phyloP scores from a whole-genome alignment of 2,113 vertebrate species.

The Seriola rivoliana region DNA sequence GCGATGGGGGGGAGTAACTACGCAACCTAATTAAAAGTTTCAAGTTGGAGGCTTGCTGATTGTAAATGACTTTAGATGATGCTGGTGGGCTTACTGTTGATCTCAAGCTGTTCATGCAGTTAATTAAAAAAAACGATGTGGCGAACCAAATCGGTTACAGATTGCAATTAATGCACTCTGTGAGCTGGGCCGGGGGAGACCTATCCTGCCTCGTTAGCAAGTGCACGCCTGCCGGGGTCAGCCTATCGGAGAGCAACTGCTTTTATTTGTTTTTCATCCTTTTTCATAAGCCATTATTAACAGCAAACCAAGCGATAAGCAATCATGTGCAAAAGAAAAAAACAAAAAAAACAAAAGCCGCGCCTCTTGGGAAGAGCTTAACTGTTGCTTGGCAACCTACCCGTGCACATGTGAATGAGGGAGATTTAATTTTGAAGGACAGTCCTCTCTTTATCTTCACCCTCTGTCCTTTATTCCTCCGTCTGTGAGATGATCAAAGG shows the following conservation, averaged over 20 bases:
- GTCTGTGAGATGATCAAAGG: slow-evolving; percentile 60
- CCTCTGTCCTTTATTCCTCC: slow-evolving; percentile 45
- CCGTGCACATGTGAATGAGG: slow-evolving; percentile 33
- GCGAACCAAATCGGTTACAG: slow-evolving; percentile 82
- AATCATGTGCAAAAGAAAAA: slow-evolving; percentile 44
- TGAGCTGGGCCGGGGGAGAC: slow-evolving; percentile 58
- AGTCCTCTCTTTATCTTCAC: slow-evolving; percentile 48
- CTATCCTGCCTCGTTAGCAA: slow-evolving; percentile 73
- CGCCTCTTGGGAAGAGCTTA: slow-evolving; percentile 56
- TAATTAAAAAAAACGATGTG: slow-evolving; percentile 82
- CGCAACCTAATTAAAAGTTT: slow-evolving; percentile 84
- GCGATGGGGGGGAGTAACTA: slow-evolving; percentile 34
- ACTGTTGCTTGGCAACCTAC: slow-evolving; percentile 84
- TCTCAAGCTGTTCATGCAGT: slow-evolving; percentile 84
- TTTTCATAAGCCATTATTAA: slow-evolving; percentile 77
- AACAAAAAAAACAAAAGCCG: slow-evolving; percentile 44
- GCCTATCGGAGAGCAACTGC: slow-evolving; percentile 36
- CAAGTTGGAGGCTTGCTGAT: slow-evolving; percentile 77
- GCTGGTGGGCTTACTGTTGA: slow-evolving; percentile 80
- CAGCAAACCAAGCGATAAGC: slow-evolving; percentile 73
- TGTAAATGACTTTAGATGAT: slow-evolving; percentile 79
- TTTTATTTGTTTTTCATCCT: slow-evolving; percentile 71
- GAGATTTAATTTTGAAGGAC: slow-evolving; percentile 63
- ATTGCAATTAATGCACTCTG: slow-evolving; percentile 82
- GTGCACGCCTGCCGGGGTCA: slow-evolving; percentile 64